A percentile compares a stretch with the other conserved stretches of the same genome.
These are phyloP conservation scores for Aphelocoma californica DNA, from an alignment of 2,797 vertebrate species.

Conservation along the genomic window DNA sequence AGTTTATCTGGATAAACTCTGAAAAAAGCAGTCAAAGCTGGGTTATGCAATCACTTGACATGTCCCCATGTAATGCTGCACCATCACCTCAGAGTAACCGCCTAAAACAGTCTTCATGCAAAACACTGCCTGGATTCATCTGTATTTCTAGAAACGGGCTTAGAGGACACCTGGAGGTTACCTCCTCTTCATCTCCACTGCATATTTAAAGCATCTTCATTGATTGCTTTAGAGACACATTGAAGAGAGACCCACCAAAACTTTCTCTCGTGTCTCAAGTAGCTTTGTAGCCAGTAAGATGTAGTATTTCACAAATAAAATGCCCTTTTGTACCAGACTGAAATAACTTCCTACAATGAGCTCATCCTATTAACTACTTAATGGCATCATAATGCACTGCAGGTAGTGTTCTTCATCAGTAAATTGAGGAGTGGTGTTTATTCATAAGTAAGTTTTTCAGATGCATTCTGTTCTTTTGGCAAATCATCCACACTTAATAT, in stretches of 20 bases:
- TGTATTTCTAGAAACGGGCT: not conserved
- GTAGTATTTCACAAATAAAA: not conserved
- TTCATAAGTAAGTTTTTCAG: not conserved
- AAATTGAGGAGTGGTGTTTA: not conserved
- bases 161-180: not conserved
- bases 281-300: not conserved
- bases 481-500: not conserved
- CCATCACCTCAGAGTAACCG: not conserved
- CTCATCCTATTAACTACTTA: not conserved
- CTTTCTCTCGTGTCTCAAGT: not conserved
- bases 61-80: fast-evolving
- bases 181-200: not conserved
- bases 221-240: not conserved
- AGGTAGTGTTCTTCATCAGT: not conserved
- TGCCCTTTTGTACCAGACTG: not conserved
- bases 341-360: not conserved
- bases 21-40: not conserved
- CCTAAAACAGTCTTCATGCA: not conserved
- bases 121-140: not conserved
- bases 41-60: not conserved
- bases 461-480: not conserved
- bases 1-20: not conserved
- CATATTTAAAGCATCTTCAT: not conserved
- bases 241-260: not conserved
- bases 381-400: not conserved